Base-by-base conservation (phyloP, 1,140 invertebrate species). In the Aphaenogaster rudis region DNA sequence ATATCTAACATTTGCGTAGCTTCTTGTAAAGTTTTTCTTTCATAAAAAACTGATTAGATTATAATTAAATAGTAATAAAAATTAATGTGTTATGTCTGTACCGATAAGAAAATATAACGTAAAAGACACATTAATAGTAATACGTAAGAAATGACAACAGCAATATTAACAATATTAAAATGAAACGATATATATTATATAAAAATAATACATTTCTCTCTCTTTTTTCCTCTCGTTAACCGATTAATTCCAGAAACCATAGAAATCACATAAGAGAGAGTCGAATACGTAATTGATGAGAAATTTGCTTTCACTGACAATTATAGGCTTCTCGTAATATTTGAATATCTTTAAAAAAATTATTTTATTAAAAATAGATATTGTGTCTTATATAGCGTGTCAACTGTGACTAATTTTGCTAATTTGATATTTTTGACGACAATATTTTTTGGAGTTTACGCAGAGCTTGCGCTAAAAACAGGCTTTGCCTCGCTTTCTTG, bases 401-500 rank as follows among this genome's bases (percentile, higher is more conserved):
- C 39, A 33, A 80, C 5, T 6, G 4, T 15, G 3, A 36, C 0
- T 33, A 64, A n/a, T 79, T 66, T 66, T 79, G 5, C 28, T 50
- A n/a, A 36, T 48, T 66, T 79, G 6, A 77, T 57, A 78, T 78
- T 57, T 42, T 13, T 61, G 9, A 21, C 2, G 6, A 17, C 3
- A 15, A 64, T 33, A 61, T 45, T 48, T 63, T 33, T 54, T 42
- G 2, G 7, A 81, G 15, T 69, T 81, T 81, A 69, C 45, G n/a
- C 13, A 59, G 39, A 50, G 15, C 61, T 79, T 54, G 28, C 39
- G n/a, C 33, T 57, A 69, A 64, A 86, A 91, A 79, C 63, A 87
- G 86, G 82, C 86, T 81, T 66, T 63, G 61, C 57, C 72, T 81
- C 72, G 39, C 66, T 85, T 59, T 88, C 76, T 57, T 85, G 79